Evolutionary conservation across 2,888 invertebrate species (phyloP).

Genomic region (Xanthorhoe designata): DNA sequence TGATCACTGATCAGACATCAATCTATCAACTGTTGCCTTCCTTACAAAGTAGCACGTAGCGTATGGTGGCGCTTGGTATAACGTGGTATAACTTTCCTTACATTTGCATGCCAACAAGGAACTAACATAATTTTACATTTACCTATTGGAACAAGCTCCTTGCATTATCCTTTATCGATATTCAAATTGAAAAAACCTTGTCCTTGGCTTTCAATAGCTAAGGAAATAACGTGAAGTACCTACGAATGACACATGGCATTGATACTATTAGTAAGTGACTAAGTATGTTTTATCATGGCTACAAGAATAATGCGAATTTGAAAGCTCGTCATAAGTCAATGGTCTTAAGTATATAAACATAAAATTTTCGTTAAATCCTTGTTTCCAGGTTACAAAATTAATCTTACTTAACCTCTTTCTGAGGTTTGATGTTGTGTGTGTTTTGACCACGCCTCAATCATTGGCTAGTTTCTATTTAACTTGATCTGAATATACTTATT

Average conservation of each 20-base stretch:
- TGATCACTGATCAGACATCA: neutral
- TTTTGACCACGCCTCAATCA: no score
- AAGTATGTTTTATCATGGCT: no score
- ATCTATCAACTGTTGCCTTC: neutral
- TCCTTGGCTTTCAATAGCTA: slow-evolving; percentile 27
- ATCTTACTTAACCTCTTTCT: no score
- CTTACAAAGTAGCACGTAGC: slow-evolving; percentile 8
- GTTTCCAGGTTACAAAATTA: no score
- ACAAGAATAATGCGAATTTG: no score
- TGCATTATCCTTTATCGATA: slow-evolving; percentile 25
- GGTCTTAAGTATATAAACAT: no score
- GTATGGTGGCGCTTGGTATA: neutral
- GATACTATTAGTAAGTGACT: neutral
- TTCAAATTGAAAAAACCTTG: slow-evolving; percentile 29
- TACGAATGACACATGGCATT: slow-evolving; percentile 18
- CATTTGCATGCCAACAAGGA: slow-evolving; percentile 23
- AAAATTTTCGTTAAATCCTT: no score
- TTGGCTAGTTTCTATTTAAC: no score
- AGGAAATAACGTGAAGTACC: slow-evolving; percentile 30
- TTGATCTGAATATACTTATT: no score
- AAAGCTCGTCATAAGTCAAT: no score
- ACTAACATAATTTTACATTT: slow-evolving; percentile 21
- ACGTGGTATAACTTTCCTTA: slow-evolving; percentile 2
- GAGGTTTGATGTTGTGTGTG: no score
- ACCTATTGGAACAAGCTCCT: no score